A percentile compares a stretch with the other conserved stretches of the same genome.
Conservation (phyloP, 2,797 vertebrate species). For the Peromyscus attwateri region DNA sequence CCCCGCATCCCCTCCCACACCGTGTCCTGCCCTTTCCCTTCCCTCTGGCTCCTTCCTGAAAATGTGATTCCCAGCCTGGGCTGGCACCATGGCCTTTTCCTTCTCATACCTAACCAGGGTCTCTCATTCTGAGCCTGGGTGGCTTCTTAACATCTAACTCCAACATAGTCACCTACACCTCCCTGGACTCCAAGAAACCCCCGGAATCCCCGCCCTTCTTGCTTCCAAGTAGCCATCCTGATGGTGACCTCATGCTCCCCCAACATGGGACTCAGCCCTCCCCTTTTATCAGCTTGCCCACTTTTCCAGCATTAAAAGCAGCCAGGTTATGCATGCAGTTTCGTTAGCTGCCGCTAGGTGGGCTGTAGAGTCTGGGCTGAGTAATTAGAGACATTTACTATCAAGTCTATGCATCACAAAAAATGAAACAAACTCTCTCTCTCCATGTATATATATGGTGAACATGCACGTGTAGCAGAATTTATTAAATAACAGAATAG, state of each 20-base stretch:
- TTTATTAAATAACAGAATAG: constrained; percentile 65
- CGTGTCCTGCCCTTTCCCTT: not conserved
- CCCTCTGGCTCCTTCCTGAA: not conserved
- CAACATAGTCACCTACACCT: not conserved
- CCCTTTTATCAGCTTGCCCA: not conserved
- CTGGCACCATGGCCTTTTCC: not conserved
- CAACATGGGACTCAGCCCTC: not conserved
- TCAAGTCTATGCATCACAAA: not conserved
- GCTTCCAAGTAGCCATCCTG: not conserved
- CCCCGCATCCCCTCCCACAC: too few species aligned
- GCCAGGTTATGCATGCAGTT: not conserved
- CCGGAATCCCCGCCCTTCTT: not conserved
- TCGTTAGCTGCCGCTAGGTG: constrained; percentile 62
- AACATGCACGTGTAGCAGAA: not conserved
- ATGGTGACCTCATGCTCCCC: too few species aligned
- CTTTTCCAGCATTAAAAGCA: not conserved
- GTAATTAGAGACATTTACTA: constrained; percentile 20
- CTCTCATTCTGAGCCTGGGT: not conserved
- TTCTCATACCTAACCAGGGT: not conserved
- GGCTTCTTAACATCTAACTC: not conserved
- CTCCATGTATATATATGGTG: not conserved
- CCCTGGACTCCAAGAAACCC: not conserved
- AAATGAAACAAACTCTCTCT: constrained; percentile 4
- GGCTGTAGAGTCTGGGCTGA: not conserved
- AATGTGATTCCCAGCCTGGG: not conserved